A percentile compares a stretch with the other conserved stretches of the same genome.
phyloP scores from a whole-genome alignment of 2,888 invertebrate genomes.

The Epinotia ramella region DNA sequence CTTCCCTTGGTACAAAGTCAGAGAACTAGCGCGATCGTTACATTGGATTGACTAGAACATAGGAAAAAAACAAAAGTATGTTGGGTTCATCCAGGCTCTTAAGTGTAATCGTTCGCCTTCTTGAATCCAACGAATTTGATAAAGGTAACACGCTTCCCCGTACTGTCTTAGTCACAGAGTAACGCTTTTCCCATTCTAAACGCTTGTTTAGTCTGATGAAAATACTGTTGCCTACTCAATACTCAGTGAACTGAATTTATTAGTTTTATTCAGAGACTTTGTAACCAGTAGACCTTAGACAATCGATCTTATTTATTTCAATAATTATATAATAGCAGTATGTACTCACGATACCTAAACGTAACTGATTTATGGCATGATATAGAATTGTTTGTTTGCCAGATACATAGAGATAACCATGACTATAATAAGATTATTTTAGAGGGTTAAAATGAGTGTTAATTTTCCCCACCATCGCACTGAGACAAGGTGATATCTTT shows the following conservation, averaged over 20 bases:
- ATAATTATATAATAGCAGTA: constrained; percentile 34
- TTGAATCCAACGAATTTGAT: constrained; percentile 76
- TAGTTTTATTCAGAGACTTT: constrained; percentile 45
- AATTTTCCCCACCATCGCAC: constrained; percentile 65
- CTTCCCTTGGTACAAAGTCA: constrained; percentile 92
- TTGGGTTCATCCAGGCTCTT: constrained; percentile 75
- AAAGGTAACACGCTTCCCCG: constrained; percentile 30
- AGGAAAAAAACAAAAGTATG: constrained; percentile 67
- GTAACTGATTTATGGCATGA: constrained; percentile 50
- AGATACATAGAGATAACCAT: constrained; percentile 66
- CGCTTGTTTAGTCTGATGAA: constrained; percentile 68
- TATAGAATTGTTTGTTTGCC: constrained; percentile 60
- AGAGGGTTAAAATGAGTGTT: constrained; percentile 49
- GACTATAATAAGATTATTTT: constrained; percentile 57
- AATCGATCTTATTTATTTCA: constrained; percentile 42
- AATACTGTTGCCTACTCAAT: constrained; percentile 60
- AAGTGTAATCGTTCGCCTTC: constrained; percentile 62
- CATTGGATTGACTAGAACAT: constrained; percentile 86
- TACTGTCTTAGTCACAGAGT: constrained; percentile 34
- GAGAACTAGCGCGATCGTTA: constrained; percentile 88
- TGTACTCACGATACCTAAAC: constrained; percentile 36
- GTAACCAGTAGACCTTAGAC: constrained; percentile 32
- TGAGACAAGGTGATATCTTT: constrained; percentile 39
- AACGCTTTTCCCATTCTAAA: constrained; percentile 70
- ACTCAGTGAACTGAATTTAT: constrained; percentile 68